Conservation (phyloP, 1,140 invertebrate species). For the Drosophila orosa region DNA sequence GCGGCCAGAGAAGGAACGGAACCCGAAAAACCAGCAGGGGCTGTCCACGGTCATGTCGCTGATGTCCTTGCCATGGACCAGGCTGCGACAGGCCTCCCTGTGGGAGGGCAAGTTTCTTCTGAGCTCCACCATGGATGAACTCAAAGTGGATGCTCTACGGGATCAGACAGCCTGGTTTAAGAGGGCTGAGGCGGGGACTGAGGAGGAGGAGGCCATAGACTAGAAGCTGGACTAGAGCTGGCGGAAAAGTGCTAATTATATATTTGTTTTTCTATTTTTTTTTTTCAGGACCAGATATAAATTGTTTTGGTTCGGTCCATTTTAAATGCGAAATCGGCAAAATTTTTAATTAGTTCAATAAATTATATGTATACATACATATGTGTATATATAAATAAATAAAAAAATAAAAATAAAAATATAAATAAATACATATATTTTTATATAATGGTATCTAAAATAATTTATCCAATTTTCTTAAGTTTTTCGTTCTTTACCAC, state of each 20-base stretch:
- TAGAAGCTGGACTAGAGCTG: neutral
- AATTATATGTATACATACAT: neutral
- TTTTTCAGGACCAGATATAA: neutral
- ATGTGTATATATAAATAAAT: neutral
- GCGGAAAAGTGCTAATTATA: neutral
- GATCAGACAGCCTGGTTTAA: neutral
- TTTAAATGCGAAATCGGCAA: neutral
- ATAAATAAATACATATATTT: too few relatives aligned
- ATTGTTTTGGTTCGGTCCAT: neutral
- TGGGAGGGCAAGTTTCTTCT: neutral
- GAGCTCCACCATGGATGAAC: neutral
- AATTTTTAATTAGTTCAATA: neutral
- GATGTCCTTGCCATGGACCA: slow-evolving; percentile 44
- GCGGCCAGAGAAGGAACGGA: neutral
- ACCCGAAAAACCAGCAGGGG: neutral
- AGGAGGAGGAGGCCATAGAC: slow-evolving; percentile 15
- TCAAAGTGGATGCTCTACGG: neutral
- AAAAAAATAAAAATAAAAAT: too few relatives aligned
- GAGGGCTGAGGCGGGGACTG: neutral
- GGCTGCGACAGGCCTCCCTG: slow-evolving; percentile 6
- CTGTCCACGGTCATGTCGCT: slow-evolving; percentile 45
- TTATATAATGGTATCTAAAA: too few relatives aligned
- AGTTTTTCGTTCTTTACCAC: too few relatives aligned
- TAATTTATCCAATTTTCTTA: slow-evolving; percentile 46
- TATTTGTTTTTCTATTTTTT: neutral